phyloP scores from a whole-genome alignment of 2,113 vertebrate genomes.

The Scomber japonicus region DNA sequence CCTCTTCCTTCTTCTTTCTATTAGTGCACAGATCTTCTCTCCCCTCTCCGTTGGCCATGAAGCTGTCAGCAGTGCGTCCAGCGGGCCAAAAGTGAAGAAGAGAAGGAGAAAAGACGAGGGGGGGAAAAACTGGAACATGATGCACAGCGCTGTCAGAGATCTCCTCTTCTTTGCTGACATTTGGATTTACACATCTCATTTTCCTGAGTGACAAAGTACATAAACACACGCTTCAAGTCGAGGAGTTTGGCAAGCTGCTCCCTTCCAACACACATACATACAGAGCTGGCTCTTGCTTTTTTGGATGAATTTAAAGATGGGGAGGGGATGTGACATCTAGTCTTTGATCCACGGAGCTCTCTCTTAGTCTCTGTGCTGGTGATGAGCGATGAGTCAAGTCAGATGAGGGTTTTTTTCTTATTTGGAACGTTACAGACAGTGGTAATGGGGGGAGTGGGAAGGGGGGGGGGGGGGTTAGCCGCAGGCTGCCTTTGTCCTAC shows the following conservation, averaged over 20 bases:
- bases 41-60: conserved; percentile 52
- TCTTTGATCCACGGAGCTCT: conserved; percentile 77
- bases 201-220: conserved; percentile 83
- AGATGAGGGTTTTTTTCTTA: conserved; percentile 63
- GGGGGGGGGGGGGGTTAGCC: conserved; percentile 56
- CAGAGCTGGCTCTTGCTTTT: conserved; percentile 57
- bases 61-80: conserved; percentile 73
- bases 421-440: conserved; percentile 67
- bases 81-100: conserved; percentile 52
- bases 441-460: conserved; percentile 51
- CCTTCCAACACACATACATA: conserved; percentile 37
- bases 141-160: conserved; percentile 65
- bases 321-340: conserved; percentile 66
- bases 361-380: conserved; percentile 54
- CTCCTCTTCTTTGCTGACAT: conserved; percentile 71
- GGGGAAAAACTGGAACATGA: conserved; percentile 49
- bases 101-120: conserved; percentile 27
- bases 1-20: conserved; percentile 16
- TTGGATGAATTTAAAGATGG: conserved; percentile 61
- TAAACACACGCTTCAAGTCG: conserved; percentile 79
- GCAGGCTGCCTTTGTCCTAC: conserved; percentile 79
- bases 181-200: conserved; percentile 83
- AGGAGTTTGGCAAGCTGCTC: conserved; percentile 68
- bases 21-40: conserved; percentile 48
- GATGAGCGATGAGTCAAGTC: conserved; percentile 80